Evolutionary conservation across 1,140 invertebrate species (phyloP), one percentile per base, ranked within the genome.

Genomic region (Eueides isabella): DNA sequence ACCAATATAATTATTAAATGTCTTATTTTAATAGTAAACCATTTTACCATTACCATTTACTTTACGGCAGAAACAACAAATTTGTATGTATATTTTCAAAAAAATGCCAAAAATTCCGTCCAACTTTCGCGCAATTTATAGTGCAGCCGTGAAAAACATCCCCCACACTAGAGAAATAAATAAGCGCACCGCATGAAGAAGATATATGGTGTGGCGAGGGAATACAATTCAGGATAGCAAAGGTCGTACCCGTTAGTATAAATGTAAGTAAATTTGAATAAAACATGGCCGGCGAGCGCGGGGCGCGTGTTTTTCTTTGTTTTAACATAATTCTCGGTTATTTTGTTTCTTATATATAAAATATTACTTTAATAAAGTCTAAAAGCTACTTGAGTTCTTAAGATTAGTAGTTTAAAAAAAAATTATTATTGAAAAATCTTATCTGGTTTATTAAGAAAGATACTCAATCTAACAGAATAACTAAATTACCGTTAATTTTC

Each of bases 211-310:
- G 83, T 82, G 88, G 85, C 90, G 82, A 86, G 91, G 90, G 89
- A 92, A 92, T 92, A 91, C 90, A 90, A 91, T 90, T 85, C 88
- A 69, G 89, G 79, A 84, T 84, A 83, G 82, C 89, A 88, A 82
- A 92, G 91, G 91, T 92, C 89, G 86, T 84, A 85, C 81, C 84
- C 89, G 89, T 93, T 93, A 92, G 88, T 91, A 90, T 83, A 90
- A 92, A 93, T 92, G 91, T 93, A 91, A 92, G 91, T 93, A 93
- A 93, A 93, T 93, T 93, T 93, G 90, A 93, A 93, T 93, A 93
- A 93, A 93, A 93, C 91, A 93, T 92, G 81, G 72, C 76, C 66
- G 72, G 78, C 80, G 76, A 72, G 76, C 74, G 78, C 66, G 73
- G 71, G 68, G 72, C 71, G 61, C 65, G 61, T 62, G 65, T 66